phyloP scores from a whole-genome alignment of 2,797 vertebrate species.

The Antennarius maculatus region DNA sequence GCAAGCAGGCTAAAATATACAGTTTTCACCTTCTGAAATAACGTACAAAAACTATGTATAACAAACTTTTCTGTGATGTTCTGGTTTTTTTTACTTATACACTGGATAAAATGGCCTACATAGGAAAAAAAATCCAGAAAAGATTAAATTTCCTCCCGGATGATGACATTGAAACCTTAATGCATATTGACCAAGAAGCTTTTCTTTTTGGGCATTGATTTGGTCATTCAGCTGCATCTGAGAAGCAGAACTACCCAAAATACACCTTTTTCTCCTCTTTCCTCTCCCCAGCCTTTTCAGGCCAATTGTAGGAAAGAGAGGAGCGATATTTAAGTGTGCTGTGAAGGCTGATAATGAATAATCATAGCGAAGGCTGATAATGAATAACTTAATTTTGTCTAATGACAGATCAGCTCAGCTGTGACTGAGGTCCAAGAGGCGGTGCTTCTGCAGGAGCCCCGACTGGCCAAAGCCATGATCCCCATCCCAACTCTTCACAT shows the following conservation, averaged over 20 bases:
- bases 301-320: not conserved
- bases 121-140: not conserved
- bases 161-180: conserved; percentile 3
- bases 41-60: too few relatives aligned
- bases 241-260: not conserved
- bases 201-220: conserved; percentile 22
- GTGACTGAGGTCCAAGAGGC: conserved; percentile 85
- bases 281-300: not conserved
- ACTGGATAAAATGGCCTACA: not conserved
- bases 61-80: too few relatives aligned
- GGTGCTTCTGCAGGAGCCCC: conserved; percentile 86
- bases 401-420: conserved; percentile 83
- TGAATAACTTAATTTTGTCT: conserved; percentile 37
- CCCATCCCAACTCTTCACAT: conserved; percentile 88
- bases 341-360: too few relatives aligned
- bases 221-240: conserved; percentile 1
- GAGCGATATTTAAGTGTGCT: not conserved
- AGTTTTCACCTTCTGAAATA: too few relatives aligned
- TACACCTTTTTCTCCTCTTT: not conserved
- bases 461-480: conserved; percentile 87
- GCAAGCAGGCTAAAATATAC: too few relatives aligned
- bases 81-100: not conserved
- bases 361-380: too few relatives aligned
- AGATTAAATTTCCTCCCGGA: conserved; percentile 8
- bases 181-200: conserved; percentile 18